A percentile compares a stretch with the other conserved stretches of the same genome.
phyloP scores from a whole-genome alignment of 2,888 invertebrate species.

The Athetis lepigone region DNA sequence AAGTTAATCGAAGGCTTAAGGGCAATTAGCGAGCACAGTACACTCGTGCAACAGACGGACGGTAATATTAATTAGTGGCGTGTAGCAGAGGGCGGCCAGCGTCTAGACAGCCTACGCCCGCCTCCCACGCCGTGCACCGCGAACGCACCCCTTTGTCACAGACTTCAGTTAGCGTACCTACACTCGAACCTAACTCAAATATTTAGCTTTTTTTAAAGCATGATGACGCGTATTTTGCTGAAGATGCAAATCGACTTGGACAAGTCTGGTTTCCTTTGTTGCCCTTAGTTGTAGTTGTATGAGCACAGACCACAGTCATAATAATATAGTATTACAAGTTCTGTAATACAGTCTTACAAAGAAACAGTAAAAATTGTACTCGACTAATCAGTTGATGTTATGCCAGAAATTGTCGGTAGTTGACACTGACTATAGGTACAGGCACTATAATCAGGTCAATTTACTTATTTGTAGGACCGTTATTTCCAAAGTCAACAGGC shows the following conservation, averaged over 20 bases:
- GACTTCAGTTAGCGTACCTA: slow-evolving; percentile 48
- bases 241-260: slow-evolving; percentile 30
- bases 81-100: slow-evolving; percentile 68
- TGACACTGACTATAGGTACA: no score
- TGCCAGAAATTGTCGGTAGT: no score
- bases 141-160: slow-evolving; percentile 65
- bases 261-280: slow-evolving; percentile 4
- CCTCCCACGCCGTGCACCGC: slow-evolving; percentile 55
- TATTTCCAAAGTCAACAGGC: no score
- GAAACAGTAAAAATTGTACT: no score
- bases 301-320: not conserved
- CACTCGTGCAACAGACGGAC: slow-evolving; percentile 66
- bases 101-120: slow-evolving; percentile 78
- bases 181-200: slow-evolving; percentile 35
- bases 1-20: slow-evolving; percentile 63
- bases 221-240: slow-evolving; percentile 17
- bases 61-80: slow-evolving; percentile 77
- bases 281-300: not conserved
- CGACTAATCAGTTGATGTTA: no score
- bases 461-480: no score
- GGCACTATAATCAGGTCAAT: no score
- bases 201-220: slow-evolving; percentile 36
- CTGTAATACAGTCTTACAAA: no score
- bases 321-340: no score
- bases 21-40: slow-evolving; percentile 59